Conservation (phyloP, 2,888 invertebrate species). For the Drosophila longiperda region DNA sequence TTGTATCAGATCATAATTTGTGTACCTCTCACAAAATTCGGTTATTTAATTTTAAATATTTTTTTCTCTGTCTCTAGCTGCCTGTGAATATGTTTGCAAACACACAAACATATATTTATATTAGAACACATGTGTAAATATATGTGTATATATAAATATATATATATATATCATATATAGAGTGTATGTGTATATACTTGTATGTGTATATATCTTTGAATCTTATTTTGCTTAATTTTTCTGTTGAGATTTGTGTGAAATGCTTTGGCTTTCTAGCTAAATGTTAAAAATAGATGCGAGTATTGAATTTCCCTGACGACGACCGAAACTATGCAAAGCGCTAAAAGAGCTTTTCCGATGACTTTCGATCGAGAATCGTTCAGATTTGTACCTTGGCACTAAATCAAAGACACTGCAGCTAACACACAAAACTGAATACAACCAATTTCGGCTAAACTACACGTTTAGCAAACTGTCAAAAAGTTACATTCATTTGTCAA, state of each 20-base stretch:
- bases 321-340: conserved; percentile 42
- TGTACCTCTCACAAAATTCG: conserved; percentile 42
- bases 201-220: neutral
- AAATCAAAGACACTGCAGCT: conserved; percentile 48
- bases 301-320: conserved; percentile 78
- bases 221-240: conserved; percentile 42
- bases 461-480: conserved; percentile 36
- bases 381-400: conserved; percentile 70
- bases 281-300: conserved; percentile 80
- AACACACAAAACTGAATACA: conserved; percentile 7
- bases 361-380: conserved; percentile 30
- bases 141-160: neutral
- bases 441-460: conserved; percentile 15
- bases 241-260: conserved; percentile 58
- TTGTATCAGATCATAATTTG: conserved; percentile 70
- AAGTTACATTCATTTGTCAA: conserved; percentile 38
- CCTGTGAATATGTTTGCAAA: conserved; percentile 4
- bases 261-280: conserved; percentile 45
- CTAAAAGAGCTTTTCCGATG: conserved; percentile 39
- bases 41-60: conserved; percentile 54
- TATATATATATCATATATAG: neutral
- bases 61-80: neutral
- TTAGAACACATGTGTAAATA: neutral
- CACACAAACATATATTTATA: conserved; percentile 1
- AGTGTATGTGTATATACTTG: neutral